These are phyloP conservation scores for Noctilio leporinus DNA, from an alignment of 2,113 vertebrate genomes.

Conservation along the genomic window DNA sequence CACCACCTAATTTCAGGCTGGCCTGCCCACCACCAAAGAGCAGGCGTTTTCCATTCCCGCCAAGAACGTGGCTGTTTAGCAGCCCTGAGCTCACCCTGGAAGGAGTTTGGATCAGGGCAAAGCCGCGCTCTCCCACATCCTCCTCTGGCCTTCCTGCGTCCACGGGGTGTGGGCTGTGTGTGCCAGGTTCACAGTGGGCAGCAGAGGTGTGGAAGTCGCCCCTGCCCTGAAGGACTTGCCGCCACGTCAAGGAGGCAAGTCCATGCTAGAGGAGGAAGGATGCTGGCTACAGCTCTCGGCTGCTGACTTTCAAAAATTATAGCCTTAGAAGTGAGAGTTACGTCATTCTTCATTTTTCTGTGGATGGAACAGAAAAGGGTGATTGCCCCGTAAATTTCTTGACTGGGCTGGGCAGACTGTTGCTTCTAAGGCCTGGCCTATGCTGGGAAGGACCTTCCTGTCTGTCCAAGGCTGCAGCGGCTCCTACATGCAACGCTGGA, in stretches of 20 bases:
- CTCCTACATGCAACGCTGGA: not conserved
- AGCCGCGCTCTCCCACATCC: not conserved
- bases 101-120: not conserved
- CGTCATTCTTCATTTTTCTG: not conserved
- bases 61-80: not conserved
- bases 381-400: not conserved
- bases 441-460: not conserved
- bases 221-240: not conserved
- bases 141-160: not conserved
- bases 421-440: not conserved
- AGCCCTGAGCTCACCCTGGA: not conserved
- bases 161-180: not conserved
- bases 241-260: not conserved
- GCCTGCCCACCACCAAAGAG: conserved; percentile 23
- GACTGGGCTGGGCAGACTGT: not conserved
- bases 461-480: not conserved
- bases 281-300: not conserved
- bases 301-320: not conserved
- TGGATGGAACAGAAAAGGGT: not conserved
- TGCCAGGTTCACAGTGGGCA: not conserved
- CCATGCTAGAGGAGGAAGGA: too few species aligned
- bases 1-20: conserved; percentile 37
- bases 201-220: not conserved
- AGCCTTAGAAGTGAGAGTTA: not conserved
- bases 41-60: conserved; percentile 44